Percentiles rank a stretch among this genome's conserved stretches.
phyloP scores from a whole-genome alignment of 2,888 invertebrate species.

The Quadriops clusia region DNA sequence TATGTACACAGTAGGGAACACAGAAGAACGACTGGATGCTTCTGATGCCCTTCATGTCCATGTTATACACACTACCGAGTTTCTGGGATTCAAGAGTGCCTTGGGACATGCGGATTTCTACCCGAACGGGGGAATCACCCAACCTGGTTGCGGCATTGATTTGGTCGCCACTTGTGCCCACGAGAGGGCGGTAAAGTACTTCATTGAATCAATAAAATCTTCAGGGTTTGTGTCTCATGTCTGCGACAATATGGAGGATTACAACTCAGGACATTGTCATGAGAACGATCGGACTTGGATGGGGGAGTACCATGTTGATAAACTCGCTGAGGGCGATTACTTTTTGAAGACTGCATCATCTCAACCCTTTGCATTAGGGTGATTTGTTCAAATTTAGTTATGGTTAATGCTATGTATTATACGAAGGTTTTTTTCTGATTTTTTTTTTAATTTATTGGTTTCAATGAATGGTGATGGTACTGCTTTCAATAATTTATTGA shows the following conservation, averaged over 20 bases:
- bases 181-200: slow-evolving; percentile 33
- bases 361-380: too few relatives aligned
- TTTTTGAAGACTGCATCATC: too few relatives aligned
- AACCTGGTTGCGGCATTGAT: slow-evolving; percentile 29
- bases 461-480: too few relatives aligned
- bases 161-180: slow-evolving; percentile 33
- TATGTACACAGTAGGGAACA: slow-evolving; percentile 18
- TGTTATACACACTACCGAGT: slow-evolving; percentile 26
- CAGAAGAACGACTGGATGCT: slow-evolving; percentile 23
- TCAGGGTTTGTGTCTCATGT: slow-evolving; percentile 24
- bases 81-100: slow-evolving; percentile 18
- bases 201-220: slow-evolving; percentile 32
- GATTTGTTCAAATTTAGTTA: too few relatives aligned
- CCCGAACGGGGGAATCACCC: slow-evolving; percentile 29
- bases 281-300: slow-evolving; percentile 13
- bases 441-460: too few relatives aligned
- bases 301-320: slow-evolving; percentile 16
- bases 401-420: too few relatives aligned
- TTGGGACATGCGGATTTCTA: slow-evolving; percentile 30
- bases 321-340: too few relatives aligned
- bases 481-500: too few relatives aligned
- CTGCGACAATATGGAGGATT: slow-evolving; percentile 17
- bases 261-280: slow-evolving; percentile 16
- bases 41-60: slow-evolving; percentile 29
- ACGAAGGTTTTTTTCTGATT: too few relatives aligned